Evolutionary conservation across 2,888 invertebrate genomes (phyloP).

Genomic region (Ethmia dodecea): DNA sequence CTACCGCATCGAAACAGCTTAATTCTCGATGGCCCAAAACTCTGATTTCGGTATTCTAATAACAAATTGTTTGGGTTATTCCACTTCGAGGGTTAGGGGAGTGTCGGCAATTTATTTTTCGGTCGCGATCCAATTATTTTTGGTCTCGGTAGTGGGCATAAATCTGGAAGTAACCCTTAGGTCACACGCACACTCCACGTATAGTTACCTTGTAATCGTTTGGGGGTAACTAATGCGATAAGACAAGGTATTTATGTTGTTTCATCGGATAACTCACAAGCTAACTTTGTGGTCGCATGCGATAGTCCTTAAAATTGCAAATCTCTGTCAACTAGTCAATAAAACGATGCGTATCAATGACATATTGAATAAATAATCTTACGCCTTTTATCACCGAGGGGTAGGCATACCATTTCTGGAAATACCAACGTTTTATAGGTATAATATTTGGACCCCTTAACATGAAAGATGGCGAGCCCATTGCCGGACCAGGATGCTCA

Average conservation of each 20-base stretch:
- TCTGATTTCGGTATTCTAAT: conserved; percentile 44
- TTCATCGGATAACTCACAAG: conserved; percentile 20
- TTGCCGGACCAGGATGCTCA: too few species aligned
- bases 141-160: conserved; percentile 64
- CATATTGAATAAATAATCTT: too few species aligned
- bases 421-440: too few species aligned
- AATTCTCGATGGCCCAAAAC: too few species aligned
- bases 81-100: conserved; percentile 33
- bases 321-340: too few species aligned
- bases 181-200: conserved; percentile 36
- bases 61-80: conserved; percentile 55
- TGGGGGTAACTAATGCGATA: conserved; percentile 41
- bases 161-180: conserved; percentile 41
- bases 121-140: conserved; percentile 72
- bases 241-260: conserved; percentile 39
- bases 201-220: conserved; percentile 36
- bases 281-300: too few species aligned
- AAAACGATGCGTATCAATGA: too few species aligned
- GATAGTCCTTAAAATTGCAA: too few species aligned
- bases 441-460: too few species aligned
- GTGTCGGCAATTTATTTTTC: conserved; percentile 65
- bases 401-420: too few species aligned
- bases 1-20: neutral
- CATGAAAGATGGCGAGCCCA: too few species aligned
- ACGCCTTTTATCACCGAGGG: too few species aligned